phyloP scores from a whole-genome alignment of 2,888 invertebrate species.

The Ectemnius lituratus region DNA sequence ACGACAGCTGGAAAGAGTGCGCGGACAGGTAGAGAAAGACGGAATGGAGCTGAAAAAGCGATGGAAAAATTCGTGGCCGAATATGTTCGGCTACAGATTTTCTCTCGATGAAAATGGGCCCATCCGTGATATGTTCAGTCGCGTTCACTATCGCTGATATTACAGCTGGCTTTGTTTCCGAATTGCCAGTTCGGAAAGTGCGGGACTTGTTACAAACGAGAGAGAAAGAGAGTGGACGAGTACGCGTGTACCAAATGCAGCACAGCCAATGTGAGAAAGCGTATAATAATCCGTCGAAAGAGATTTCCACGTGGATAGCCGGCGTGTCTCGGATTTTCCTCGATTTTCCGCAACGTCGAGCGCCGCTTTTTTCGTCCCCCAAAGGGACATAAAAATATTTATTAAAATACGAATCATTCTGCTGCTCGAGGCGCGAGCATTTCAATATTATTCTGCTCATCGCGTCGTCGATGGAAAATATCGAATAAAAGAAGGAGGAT shows the following conservation, averaged over 20 bases:
- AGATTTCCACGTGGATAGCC: background rate
- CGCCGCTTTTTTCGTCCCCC: conserved; percentile 8
- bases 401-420: too few relatives aligned
- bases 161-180: conserved; percentile 43
- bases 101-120: conserved; percentile 36
- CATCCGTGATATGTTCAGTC: conserved; percentile 36
- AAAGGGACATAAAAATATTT: too few relatives aligned
- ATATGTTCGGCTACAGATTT: conserved; percentile 43
- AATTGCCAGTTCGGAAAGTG: conserved; percentile 37
- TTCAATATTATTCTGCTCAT: too few relatives aligned
- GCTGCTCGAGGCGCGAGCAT: too few relatives aligned
- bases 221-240: too few relatives aligned
- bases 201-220: conserved; percentile 26
- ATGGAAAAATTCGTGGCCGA: conserved; percentile 35
- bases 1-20: too few relatives aligned
- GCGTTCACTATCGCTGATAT: conserved; percentile 31
- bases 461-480: too few relatives aligned
- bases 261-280: background rate
- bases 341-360: too few relatives aligned
- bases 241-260: background rate
- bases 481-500: too few relatives aligned
- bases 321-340: too few relatives aligned
- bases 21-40: background rate
- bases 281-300: background rate
- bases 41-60: conserved; percentile 22